Conservation (phyloP, 2,888 invertebrate species). For the Lycocerus yunnanus region DNA sequence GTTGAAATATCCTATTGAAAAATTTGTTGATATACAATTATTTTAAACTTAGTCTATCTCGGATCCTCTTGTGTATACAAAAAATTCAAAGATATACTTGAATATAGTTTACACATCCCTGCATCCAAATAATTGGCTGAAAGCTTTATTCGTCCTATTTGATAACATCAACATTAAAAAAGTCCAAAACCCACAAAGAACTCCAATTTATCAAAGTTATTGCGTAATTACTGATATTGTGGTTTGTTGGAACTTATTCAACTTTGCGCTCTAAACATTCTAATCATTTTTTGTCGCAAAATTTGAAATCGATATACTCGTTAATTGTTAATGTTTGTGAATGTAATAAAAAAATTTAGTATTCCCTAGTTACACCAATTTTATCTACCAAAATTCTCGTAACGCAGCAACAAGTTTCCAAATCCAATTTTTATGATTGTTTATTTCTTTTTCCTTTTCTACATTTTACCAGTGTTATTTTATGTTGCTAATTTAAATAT, state of each 20-base stretch:
- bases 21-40: background rate
- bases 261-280: background rate
- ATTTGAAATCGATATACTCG: background rate
- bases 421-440: background rate
- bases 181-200: background rate
- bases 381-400: background rate
- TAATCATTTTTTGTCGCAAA: background rate
- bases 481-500: background rate
- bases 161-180: background rate
- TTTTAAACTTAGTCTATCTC: background rate
- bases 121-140: conserved; percentile 6
- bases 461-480: background rate
- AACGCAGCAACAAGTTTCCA: background rate
- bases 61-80: background rate
- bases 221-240: background rate
- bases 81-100: background rate
- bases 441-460: background rate
- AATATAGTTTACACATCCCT: conserved; percentile 4
- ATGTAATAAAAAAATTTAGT: background rate
- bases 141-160: background rate
- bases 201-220: background rate
- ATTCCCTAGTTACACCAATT: background rate
- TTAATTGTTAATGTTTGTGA: background rate
- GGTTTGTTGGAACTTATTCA: background rate
- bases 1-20: background rate